A percentile compares a stretch with the other conserved stretches of the same genome.
Conservation (phyloP, 2,113 vertebrate species). For the Strigops habroptila region DNA sequence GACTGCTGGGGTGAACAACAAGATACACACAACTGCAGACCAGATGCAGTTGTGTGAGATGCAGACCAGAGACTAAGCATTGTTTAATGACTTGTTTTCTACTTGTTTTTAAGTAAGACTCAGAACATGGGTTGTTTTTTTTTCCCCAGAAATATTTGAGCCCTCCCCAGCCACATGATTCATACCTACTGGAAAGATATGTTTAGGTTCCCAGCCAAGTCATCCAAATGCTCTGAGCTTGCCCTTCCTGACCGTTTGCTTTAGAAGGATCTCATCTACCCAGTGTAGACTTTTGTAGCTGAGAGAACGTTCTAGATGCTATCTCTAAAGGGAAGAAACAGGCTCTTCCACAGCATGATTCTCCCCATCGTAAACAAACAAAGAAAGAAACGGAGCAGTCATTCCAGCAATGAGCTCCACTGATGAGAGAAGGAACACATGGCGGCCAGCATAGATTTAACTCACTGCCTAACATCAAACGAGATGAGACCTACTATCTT, state of each 20-base stretch:
- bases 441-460: not conserved
- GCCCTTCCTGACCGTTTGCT: not conserved
- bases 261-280: not conserved
- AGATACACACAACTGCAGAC: not conserved
- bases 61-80: not conserved
- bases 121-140: not conserved
- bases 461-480: not conserved
- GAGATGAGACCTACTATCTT: not conserved
- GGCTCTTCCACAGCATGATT: not conserved
- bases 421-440: not conserved
- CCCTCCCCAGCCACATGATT: not conserved
- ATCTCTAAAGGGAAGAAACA: not conserved
- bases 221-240: not conserved
- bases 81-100: not conserved
- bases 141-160: not conserved
- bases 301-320: not conserved
- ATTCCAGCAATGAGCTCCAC: rapidly evolving
- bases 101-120: not conserved
- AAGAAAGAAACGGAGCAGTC: not conserved
- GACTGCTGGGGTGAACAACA: not conserved
- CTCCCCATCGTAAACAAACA: not conserved
- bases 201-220: not conserved
- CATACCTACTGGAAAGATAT: not conserved
- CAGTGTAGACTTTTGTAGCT: not conserved
- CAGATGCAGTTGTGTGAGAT: too few species aligned